Evolutionary conservation across 2,888 invertebrate genomes (phyloP).

Genomic region (Latrodectus elegans): DNA sequence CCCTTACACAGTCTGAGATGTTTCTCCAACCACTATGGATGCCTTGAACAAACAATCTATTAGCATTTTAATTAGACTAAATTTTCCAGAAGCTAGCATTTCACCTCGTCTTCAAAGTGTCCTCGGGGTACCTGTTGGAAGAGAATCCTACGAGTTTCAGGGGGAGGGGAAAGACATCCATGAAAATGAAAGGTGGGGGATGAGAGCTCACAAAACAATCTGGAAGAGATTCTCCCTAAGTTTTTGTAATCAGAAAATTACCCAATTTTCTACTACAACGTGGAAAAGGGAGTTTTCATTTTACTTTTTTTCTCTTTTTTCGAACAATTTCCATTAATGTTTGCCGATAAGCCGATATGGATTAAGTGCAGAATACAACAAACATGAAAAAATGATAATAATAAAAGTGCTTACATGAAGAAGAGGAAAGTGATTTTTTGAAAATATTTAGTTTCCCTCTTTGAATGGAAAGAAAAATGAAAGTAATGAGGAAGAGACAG

Average conservation of each 20-base stretch:
- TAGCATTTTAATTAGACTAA: constrained; percentile 25
- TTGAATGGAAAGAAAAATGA: background rate
- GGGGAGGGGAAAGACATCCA: background rate
- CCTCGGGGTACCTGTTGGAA: constrained; percentile 1
- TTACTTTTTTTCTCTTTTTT: constrained; percentile 6
- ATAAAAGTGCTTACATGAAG: background rate
- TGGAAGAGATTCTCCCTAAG: background rate
- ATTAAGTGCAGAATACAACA: constrained; percentile 10
- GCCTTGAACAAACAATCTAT: background rate
- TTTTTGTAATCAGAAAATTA: constrained; percentile 24
- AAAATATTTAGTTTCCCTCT: constrained; percentile 3
- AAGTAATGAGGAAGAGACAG: background rate
- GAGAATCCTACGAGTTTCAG: too few relatives aligned
- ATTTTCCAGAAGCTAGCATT: background rate
- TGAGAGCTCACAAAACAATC: too few relatives aligned
- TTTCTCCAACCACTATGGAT: too few relatives aligned
- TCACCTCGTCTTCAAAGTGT: background rate
- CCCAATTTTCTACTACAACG: constrained; percentile 15
- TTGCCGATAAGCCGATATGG: constrained; percentile 28
- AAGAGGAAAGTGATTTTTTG: background rate
- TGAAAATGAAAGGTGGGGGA: too few relatives aligned
- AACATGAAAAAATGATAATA: background rate
- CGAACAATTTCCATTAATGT: constrained; percentile 30
- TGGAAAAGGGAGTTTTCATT: background rate
- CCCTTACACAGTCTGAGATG: too few relatives aligned